Evolutionary conservation across 2,888 invertebrate genomes (phyloP).

Genomic region (Thumatha senex): DNA sequence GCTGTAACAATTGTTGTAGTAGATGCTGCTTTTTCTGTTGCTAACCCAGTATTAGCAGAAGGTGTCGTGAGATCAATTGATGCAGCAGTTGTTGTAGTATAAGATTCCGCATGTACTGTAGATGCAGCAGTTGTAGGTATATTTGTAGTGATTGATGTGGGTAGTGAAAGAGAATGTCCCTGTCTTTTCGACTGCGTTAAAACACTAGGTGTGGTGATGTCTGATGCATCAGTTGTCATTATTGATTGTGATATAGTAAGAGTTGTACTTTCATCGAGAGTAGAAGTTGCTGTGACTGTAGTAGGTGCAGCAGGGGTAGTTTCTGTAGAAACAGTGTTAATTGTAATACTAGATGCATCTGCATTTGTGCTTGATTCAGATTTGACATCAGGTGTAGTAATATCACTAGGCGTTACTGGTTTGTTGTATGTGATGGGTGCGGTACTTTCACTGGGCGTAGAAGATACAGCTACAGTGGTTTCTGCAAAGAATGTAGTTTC

Average conservation of each 20-base stretch:
- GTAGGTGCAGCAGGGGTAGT: background rate
- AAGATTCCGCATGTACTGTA: background rate
- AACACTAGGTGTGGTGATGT: too few species aligned
- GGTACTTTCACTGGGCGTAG: background rate
- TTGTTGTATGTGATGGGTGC: too few species aligned
- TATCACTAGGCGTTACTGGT: background rate
- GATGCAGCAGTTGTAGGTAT: background rate
- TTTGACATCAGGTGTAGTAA: background rate
- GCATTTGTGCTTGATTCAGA: too few species aligned
- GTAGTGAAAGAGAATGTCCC: too few species aligned
- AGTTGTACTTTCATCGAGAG: background rate
- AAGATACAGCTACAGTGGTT: background rate
- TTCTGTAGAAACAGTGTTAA: too few species aligned
- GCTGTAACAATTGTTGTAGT: background rate
- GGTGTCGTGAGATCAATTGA: too few species aligned
- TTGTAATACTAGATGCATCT: background rate
- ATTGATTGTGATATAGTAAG: background rate
- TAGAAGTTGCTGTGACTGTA: background rate
- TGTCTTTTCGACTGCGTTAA: too few species aligned
- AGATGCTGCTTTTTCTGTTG: too few species aligned
- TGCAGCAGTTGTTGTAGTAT: background rate
- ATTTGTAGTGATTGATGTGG: conserved; percentile 4
- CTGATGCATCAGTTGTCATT: too few species aligned
- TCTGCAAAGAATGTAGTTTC: background rate
- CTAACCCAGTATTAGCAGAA: too few species aligned